phyloP scores from a whole-genome alignment of 2,797 vertebrate genomes.

The Gila robusta region DNA sequence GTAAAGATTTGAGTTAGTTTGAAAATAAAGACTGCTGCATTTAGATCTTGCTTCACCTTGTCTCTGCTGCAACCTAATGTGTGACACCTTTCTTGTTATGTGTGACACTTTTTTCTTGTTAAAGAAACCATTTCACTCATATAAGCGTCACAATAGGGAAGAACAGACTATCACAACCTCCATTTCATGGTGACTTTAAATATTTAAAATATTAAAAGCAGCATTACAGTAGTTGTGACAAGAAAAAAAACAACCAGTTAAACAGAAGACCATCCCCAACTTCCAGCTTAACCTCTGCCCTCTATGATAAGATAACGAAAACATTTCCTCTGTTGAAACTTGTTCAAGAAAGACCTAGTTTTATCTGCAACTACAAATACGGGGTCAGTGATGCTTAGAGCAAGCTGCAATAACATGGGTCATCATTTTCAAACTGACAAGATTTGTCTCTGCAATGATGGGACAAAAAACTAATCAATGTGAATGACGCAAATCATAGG shows the following conservation, averaged over 20 bases:
- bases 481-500: not conserved
- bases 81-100: too few species aligned
- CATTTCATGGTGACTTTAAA: not conserved
- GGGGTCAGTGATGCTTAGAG: not conserved
- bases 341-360: conserved; percentile 13
- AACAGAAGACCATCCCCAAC: not conserved
- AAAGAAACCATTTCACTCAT: too few species aligned
- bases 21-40: too few species aligned
- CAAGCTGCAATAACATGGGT: not conserved
- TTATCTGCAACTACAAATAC: not conserved
- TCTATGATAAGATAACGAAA: conserved; percentile 13
- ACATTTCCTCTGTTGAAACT: not conserved
- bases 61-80: too few species aligned
- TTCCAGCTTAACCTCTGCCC: not conserved
- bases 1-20: too few species aligned
- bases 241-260: not conserved
- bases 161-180: too few species aligned
- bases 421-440: not conserved
- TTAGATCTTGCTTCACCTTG: too few species aligned
- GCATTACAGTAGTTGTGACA: not conserved
- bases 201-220: not conserved
- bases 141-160: too few species aligned
- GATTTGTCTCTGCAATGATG: not conserved
- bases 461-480: not conserved
- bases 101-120: not conserved